A percentile compares a stretch with the other conserved stretches of the same genome.
Conservation (phyloP, 2,888 invertebrate species). For the Noctuana brunneofusca region DNA sequence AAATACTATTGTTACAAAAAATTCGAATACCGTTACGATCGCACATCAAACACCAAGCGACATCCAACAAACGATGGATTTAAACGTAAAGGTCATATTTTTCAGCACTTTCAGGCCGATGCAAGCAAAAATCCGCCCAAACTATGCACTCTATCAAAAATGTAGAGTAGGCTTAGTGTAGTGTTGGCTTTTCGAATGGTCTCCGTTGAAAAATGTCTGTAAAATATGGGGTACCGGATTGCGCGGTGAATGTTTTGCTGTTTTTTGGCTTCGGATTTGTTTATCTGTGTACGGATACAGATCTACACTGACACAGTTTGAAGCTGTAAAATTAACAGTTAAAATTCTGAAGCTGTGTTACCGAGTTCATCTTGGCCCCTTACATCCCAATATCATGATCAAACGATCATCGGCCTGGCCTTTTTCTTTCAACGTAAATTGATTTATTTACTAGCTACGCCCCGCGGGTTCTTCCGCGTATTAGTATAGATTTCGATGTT, state of each 20-base stretch:
- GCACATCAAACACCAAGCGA: background rate
- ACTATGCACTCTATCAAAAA: conserved; percentile 26
- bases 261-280: background rate
- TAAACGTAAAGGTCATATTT: conserved; percentile 5
- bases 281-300: no score
- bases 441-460: no score
- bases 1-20: background rate
- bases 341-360: no score
- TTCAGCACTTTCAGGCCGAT: conserved; percentile 8
- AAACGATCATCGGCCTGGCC: no score
- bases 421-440: no score
- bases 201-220: conserved; percentile 18
- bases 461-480: no score
- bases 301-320: no score
- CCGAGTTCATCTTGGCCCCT: no score
- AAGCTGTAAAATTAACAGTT: no score
- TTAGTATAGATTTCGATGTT: no score
- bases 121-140: conserved; percentile 7
- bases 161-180: conserved; percentile 26
- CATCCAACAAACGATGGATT: conserved; percentile 1
- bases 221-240: conserved; percentile 22
- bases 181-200: conserved; percentile 22
- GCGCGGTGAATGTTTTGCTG: conserved; percentile 5
- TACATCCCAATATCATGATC: no score
- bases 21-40: background rate